Evolutionary conservation across 1,140 invertebrate species (phyloP), one percentile per base, ranked within the genome.

Genomic region (Caerostris darwini): DNA sequence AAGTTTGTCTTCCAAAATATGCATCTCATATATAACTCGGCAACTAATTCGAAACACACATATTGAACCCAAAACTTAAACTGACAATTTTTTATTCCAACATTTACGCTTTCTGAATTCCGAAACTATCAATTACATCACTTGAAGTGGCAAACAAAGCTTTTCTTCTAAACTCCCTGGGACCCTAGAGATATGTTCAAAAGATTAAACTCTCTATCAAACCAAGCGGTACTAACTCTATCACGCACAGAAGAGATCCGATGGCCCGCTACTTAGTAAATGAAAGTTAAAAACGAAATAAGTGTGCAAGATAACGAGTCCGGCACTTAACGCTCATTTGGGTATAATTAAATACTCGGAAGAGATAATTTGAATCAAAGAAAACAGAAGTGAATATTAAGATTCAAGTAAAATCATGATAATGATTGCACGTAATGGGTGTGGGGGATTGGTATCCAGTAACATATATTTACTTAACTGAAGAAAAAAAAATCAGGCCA

Each of bases 291-390:
- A 81, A 91, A 91, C 57, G 90, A 81, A 57, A 59, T 61, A 77
- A 91, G 89, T 81, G 82, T 19, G 58, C n/a, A n/a, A 82, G 69
- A 82, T 91, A 91, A 91, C 56, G 90, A 59, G 34, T 14, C 50
- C 90, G 17, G 56, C 90, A 91, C 61, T 91, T 91, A 91, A 81
- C 90, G 69, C 71, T 91, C 90, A 91, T 91, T 91, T 91, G 90
- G 90, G 90, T 69, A 82, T 91, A 91, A 91, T 91, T 91, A 91
- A 59, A 91, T 81, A 81, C 90, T 57, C 71, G 86, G 34, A 57
- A n/a, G 54, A 77, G 67, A 56, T 34, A 34, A 34, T 34, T 34
- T 34, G 34, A 34, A 34, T 0, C 34, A 34, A 34, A 34, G 2
- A 0, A 34, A 90, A 77, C 86, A 88, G 34, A 64, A 53, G 61